Percentiles rank a stretch among this genome's conserved stretches.
Evolutionary conservation across 2,797 vertebrate genomes (phyloP).

Genomic region (Alcedo atthis): DNA sequence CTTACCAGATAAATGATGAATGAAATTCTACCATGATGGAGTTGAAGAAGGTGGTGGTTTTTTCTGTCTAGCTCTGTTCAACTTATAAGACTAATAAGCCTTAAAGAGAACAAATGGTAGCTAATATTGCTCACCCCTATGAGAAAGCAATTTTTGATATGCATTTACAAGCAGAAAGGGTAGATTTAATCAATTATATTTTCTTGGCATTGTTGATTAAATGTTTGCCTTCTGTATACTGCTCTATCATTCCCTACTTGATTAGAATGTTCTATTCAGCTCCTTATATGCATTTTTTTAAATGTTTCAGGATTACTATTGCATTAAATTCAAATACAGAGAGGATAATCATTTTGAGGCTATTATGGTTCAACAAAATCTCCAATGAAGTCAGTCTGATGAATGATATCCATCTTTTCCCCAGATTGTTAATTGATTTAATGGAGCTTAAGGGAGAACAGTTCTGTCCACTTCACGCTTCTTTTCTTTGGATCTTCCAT

Average conservation of each 20-base stretch:
- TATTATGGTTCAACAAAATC: neutral
- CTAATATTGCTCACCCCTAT: neutral
- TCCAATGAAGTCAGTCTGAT: neutral
- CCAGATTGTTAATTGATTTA: slow-evolving; percentile 23
- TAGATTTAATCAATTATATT: neutral
- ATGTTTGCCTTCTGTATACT: neutral
- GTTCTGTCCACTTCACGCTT: neutral
- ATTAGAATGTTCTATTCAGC: slow-evolving; percentile 12
- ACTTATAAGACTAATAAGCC: neutral
- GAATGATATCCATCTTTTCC: neutral
- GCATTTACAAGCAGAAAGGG: neutral
- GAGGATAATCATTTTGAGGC: slow-evolving; percentile 10
- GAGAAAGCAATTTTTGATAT: neutral
- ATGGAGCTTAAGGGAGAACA: neutral
- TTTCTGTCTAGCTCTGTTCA: neutral
- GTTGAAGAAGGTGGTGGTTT: neutral
- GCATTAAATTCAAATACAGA: slow-evolving; percentile 22
- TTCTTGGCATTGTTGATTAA: neutral
- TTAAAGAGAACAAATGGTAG: neutral
- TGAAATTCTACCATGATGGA: neutral
- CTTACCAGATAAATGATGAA: neutral
- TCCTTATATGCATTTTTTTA: neutral
- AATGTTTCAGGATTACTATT: slow-evolving; percentile 13
- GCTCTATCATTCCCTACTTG: neutral
- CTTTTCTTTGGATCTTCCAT: neutral